Percentiles rank a stretch among this genome's conserved stretches.
Conservation (phyloP, 2,113 vertebrate species). For the Malurus cyaneus region DNA sequence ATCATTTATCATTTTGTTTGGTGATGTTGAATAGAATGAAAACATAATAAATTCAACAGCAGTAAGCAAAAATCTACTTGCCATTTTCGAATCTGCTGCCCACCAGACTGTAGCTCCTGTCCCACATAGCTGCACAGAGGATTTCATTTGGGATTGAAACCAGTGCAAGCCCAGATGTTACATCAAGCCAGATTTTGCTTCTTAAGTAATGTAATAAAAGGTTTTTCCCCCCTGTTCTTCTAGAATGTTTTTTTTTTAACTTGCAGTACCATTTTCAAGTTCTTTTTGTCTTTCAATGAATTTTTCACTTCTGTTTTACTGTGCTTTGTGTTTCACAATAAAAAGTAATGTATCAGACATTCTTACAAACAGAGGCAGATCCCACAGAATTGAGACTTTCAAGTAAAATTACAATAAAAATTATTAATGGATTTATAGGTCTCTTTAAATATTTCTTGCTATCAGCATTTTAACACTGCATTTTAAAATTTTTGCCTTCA, state of each 20-base stretch:
- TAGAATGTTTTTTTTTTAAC: background rate
- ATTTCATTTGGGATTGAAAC: background rate
- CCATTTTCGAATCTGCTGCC: background rate
- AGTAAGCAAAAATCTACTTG: background rate
- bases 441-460: background rate
- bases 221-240: fast-evolving
- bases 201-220: background rate
- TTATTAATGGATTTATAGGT: background rate
- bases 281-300: background rate
- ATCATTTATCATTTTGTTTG: background rate
- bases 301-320: background rate
- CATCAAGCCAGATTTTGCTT: background rate
- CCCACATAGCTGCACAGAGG: background rate
- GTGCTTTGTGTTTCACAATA: background rate
- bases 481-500: background rate
- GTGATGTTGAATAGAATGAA: background rate
- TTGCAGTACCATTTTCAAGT: background rate
- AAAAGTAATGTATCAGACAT: background rate
- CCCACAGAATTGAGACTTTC: background rate
- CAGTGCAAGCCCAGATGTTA: background rate
- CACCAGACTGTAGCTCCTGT: background rate
- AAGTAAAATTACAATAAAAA: background rate
- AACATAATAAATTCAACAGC: background rate
- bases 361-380: background rate
- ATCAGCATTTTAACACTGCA: background rate